phyloP scores from a whole-genome alignment of 2,113 vertebrate genomes.

The Orcinus orca region DNA sequence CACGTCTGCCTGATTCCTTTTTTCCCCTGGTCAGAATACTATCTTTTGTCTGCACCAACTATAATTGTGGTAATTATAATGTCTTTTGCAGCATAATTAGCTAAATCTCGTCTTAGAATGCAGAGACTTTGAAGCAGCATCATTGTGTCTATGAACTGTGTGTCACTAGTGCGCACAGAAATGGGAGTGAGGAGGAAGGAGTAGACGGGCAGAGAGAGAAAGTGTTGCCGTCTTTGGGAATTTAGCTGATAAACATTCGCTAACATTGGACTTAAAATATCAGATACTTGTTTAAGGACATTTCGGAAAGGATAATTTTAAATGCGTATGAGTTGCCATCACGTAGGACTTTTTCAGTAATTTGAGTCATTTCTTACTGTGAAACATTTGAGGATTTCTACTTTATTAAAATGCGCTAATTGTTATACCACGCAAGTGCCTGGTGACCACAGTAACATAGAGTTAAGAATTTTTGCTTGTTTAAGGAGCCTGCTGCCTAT shows the following conservation, averaged over 20 bases:
- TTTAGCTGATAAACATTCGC: rapidly evolving
- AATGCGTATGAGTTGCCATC: rapidly evolving
- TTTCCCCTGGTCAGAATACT: neutral
- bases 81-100: neutral
- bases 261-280: rapidly evolving
- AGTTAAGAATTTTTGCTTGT: neutral
- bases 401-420: neutral
- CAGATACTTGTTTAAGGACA: neutral
- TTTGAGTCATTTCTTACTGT: neutral
- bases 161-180: rapidly evolving
- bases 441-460: too few species aligned
- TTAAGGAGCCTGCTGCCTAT: neutral
- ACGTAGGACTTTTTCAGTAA: neutral
- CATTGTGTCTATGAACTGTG: rapidly evolving
- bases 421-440: neutral
- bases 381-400: neutral
- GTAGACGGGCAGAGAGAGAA: rapidly evolving
- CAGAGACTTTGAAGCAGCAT: rapidly evolving
- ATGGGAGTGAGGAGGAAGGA: too few species aligned
- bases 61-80: rapidly evolving
- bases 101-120: neutral
- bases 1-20: too few species aligned
- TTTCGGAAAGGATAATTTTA: neutral
- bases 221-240: rapidly evolving
- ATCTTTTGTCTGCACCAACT: rapidly evolving